phyloP scores from a whole-genome alignment of 1,140 invertebrate species.

The Aphelinus certus region DNA sequence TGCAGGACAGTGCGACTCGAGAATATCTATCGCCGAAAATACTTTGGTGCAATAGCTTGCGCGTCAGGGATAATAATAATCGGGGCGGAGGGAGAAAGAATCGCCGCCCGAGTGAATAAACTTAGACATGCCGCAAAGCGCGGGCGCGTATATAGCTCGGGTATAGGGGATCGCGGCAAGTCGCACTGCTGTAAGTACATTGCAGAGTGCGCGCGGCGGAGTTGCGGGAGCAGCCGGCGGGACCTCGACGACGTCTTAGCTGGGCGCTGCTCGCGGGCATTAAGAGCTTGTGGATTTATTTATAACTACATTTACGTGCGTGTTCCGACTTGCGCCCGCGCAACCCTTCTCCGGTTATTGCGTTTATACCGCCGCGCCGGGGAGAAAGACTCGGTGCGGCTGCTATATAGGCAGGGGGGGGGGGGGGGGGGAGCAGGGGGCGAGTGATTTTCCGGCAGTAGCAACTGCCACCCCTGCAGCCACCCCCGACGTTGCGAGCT shows the following conservation, averaged over 20 bases:
- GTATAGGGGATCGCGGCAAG: neutral
- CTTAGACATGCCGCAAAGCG: no score
- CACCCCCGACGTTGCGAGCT: conserved; percentile 34
- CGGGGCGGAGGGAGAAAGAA: no score
- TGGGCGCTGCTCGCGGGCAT: conserved; percentile 48
- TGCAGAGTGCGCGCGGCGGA: no score
- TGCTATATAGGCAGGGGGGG: conserved; percentile 29
- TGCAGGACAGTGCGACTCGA: no score
- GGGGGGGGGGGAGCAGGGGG: neutral
- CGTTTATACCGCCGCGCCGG: conserved; percentile 53
- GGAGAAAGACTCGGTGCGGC: no score
- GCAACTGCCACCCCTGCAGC: neutral
- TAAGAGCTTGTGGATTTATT: conserved; percentile 68
- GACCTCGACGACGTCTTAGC: conserved; percentile 43
- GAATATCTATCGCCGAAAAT: no score
- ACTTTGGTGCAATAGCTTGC: no score
- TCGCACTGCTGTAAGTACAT: neutral
- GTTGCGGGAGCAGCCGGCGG: conserved; percentile 29
- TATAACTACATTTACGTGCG: conserved; percentile 68
- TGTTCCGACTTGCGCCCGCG: conserved; percentile 54
- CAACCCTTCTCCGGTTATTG: conserved; percentile 60
- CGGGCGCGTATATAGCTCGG: no score
- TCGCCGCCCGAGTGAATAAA: no score
- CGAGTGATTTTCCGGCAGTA: conserved; percentile 25
- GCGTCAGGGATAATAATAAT: no score